phyloP scores from a whole-genome alignment of 2,888 invertebrate species.

The Theodoxus fluviatilis region DNA sequence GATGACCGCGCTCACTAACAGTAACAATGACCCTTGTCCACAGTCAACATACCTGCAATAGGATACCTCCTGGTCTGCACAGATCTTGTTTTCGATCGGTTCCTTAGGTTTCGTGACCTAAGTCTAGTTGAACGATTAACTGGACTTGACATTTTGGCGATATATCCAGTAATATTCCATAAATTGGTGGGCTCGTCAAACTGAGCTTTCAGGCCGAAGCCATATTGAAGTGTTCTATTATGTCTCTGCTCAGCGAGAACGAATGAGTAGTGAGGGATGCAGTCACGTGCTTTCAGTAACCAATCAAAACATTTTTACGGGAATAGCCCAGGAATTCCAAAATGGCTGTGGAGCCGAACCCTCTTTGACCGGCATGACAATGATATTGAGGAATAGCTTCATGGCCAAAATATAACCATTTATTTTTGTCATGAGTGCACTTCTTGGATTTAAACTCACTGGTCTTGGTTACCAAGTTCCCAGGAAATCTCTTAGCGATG shows the following conservation, averaged over 20 bases:
- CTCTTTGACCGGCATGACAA: background rate
- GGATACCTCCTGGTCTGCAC: conserved; percentile 30
- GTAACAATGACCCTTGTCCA: conserved; percentile 6
- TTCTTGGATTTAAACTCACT: conserved; percentile 39
- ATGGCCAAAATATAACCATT: too few species aligned
- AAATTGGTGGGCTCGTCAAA: background rate
- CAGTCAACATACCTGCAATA: conserved; percentile 37
- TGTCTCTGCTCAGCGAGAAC: conserved; percentile 34
- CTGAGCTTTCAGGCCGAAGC: conserved; percentile 39
- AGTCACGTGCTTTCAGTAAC: conserved; percentile 33
- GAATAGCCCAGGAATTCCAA: conserved; percentile 29
- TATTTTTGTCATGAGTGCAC: conserved; percentile 38
- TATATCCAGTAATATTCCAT: background rate
- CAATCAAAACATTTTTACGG: conserved; percentile 28
- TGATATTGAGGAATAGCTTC: background rate
- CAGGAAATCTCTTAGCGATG: conserved; percentile 31
- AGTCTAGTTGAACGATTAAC: conserved; percentile 49
- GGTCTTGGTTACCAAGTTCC: conserved; percentile 36
- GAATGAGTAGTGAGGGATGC: conserved; percentile 33
- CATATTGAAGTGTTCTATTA: conserved; percentile 51
- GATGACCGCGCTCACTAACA: too few species aligned
- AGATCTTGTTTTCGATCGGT: conserved; percentile 36
- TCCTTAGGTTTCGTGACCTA: conserved; percentile 46
- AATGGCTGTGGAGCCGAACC: conserved; percentile 22
- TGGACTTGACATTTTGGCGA: conserved; percentile 45